Evolutionary conservation across 2,888 invertebrate species (phyloP), one percentile per base, ranked within the genome.

Genomic region (Drosophila monieri): DNA sequence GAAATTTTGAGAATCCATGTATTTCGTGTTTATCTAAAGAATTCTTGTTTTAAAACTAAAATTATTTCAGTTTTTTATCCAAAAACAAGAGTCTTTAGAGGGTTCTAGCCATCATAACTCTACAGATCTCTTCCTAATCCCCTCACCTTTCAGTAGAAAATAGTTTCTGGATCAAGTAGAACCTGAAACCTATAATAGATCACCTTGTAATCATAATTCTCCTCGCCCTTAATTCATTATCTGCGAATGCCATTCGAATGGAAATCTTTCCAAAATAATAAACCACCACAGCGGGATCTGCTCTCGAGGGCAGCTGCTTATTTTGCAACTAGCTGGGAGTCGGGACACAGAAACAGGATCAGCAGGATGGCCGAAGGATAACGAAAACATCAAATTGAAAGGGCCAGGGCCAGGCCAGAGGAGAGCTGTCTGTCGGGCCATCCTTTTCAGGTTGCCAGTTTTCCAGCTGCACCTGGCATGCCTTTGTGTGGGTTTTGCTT

Each of bases 311-410:
- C 84, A 84, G 84, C 84, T 84, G 84, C 84, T 73, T 58, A 61
- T 83, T 83, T 80, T 61, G 78, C 85, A 83, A 59, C 71, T 68
- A 73, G 61, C 47, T 3, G 27, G 46, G 27, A 47, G 37, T 21
- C 32, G n/a, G 14, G 14, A 37, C 32, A 41, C 39, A 54, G 46
- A 61, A 59, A 72, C 46, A 65, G 52, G 62, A 58, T 54, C 39
- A 66, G 15, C 83, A 73, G 80, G 85, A 74, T 78, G 56, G 39
- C 37, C 78, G 52, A 69, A 73, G 84, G 80, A 81, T 78, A 77
- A 72, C 47, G 48, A 49, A 54, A 54, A 47, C 52, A 67, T 43
- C 60, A 57, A 56, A 67, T 76, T 69, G 55, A 57, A 59, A 78
- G 48, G 70, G 74, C 46, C 66, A 66, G n/a, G n/a, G n/a, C n/a